Evolutionary conservation across 2,113 vertebrate genomes (phyloP).

Genomic region (Cariama cristata): DNA sequence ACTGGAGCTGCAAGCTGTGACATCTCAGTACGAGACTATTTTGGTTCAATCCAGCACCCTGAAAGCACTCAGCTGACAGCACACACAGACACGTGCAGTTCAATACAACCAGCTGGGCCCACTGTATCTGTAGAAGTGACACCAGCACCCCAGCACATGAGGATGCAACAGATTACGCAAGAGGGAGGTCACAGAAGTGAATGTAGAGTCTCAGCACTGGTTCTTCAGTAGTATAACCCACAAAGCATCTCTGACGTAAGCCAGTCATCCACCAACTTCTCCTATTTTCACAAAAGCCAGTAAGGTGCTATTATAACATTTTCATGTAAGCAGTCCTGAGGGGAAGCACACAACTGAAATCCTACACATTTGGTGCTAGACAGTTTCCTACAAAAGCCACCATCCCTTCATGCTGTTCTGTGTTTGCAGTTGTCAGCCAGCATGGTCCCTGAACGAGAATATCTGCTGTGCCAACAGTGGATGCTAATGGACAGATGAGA

Average conservation of each 20-base stretch:
- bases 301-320: neutral
- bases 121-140: neutral
- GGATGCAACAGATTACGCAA: neutral
- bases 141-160: neutral
- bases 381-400: neutral
- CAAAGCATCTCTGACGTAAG: neutral
- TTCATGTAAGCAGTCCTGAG: neutral
- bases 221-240: neutral
- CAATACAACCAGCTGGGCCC: neutral
- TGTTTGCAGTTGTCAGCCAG: neutral
- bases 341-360: neutral
- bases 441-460: rapidly evolving
- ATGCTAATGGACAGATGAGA: neutral
- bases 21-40: neutral
- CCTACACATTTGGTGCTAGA: neutral
- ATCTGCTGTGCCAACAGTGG: neutral
- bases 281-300: neutral
- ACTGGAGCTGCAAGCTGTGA: neutral
- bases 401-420: neutral
- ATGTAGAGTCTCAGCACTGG: neutral
- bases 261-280: neutral
- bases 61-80: neutral
- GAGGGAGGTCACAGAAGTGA: neutral
- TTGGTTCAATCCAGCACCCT: neutral
- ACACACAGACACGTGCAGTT: neutral